phyloP scores from a whole-genome alignment of 2,113 vertebrate species.

The Aegotheles bennettii region DNA sequence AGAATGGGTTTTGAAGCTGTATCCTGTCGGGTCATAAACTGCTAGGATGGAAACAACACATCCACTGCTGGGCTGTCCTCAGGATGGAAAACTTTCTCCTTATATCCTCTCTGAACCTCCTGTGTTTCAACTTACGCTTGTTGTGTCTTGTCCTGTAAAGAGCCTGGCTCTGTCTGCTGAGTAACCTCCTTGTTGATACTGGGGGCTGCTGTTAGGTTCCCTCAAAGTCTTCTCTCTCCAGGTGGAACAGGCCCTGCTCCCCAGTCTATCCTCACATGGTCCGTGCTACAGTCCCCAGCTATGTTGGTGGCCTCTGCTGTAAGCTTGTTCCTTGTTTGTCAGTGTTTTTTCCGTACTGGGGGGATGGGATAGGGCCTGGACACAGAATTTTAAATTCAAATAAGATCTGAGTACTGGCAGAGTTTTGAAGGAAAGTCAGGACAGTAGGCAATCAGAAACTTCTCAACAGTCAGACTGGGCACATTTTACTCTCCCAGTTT shows the following conservation, averaged over 20 bases:
- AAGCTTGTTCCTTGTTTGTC: not conserved
- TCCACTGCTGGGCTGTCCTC: not conserved
- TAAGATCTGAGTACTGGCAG: not conserved
- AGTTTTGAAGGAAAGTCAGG: not conserved
- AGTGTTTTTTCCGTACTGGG: not conserved
- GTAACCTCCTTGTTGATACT: not conserved
- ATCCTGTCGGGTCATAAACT: not conserved
- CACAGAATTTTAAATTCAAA: not conserved
- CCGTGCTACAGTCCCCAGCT: accelerated
- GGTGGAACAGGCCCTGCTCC: not conserved
- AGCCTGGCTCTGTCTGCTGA: not conserved
- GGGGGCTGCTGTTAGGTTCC: not conserved
- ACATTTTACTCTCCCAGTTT: not conserved
- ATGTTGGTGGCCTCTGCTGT: not conserved
- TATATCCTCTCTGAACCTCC: not conserved
- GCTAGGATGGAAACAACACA: not conserved
- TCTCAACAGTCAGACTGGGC: not conserved
- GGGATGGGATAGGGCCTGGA: not conserved
- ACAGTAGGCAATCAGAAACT: not conserved
- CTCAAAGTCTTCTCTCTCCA: not conserved
- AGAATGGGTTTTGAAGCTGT: accelerated
- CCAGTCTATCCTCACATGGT: accelerated
- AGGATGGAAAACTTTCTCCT: not conserved
- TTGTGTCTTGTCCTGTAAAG: not conserved
- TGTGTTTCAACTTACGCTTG: not conserved